Percentiles rank a stretch among this genome's conserved stretches.
Conservation (phyloP, 1,140 invertebrate genomes). For the Psix sp. region DNA sequence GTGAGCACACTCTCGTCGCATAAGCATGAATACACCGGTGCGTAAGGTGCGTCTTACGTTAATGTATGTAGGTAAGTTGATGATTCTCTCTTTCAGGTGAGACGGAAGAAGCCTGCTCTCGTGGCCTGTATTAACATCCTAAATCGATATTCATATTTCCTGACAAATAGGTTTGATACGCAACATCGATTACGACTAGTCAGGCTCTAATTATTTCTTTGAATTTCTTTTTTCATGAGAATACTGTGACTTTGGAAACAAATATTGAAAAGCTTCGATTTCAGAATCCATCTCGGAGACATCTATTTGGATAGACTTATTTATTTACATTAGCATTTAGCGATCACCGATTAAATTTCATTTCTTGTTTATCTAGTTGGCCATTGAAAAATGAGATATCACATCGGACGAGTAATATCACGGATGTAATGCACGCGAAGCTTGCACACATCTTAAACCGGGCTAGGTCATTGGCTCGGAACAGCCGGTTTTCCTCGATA, state of each 20-base stretch:
- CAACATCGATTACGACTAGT: slow-evolving; percentile 44
- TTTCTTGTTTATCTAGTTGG: no score
- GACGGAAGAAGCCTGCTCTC: slow-evolving; percentile 62
- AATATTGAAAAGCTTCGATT: no score
- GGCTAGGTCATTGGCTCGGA: slow-evolving; percentile 55
- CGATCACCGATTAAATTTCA: no score
- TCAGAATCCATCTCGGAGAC: no score
- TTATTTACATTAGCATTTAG: no score
- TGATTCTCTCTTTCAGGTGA: slow-evolving; percentile 48
- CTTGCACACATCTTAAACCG: slow-evolving; percentile 27
- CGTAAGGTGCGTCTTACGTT: slow-evolving; percentile 65
- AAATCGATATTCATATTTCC: slow-evolving; percentile 52
- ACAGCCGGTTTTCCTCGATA: slow-evolving; percentile 53
- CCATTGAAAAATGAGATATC: slow-evolving; percentile 4
- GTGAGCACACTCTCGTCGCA: slow-evolving; percentile 47
- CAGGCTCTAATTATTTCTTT: slow-evolving; percentile 38
- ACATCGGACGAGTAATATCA: slow-evolving; percentile 20
- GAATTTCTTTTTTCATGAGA: slow-evolving; percentile 33
- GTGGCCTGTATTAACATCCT: slow-evolving; percentile 66
- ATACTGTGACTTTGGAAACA: no score
- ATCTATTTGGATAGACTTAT: no score
- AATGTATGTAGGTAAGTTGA: slow-evolving; percentile 68
- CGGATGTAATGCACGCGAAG: slow-evolving; percentile 21
- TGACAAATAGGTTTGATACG: slow-evolving; percentile 39
- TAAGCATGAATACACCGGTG: slow-evolving; percentile 58